Base-by-base conservation (phyloP, 2,113 vertebrate species). In the Pygoscelis antarcticus region DNA sequence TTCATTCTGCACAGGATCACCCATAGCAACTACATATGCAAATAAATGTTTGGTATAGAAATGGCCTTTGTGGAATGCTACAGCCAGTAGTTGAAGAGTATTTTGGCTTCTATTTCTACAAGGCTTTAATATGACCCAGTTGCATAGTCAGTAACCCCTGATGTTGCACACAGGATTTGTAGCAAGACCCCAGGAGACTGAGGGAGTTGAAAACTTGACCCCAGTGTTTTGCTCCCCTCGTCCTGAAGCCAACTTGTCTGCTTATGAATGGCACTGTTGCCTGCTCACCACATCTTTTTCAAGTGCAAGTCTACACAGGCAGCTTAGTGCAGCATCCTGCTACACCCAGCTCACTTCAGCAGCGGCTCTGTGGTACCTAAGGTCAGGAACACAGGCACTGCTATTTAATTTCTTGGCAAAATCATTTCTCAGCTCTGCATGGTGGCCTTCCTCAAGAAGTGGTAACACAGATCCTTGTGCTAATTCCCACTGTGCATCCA, bases 91-190 rank as follows among this genome's bases (percentile, higher is more conserved):
- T 49, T 42, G 40, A 66, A 51, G 36, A 14, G 22, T n/a, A 13
- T 68, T 78, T 62, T 34, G 27, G 11, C 13, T 77, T 51, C 0
- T 6, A 3, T 55, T 90, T 61, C 82, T 69, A 7, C 0, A 4
- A 44, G 49, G 13, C 7, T 93, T 77, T 46, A 23, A 10, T 7
- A 32, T 0, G 1, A 19, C 16, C 16, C 3, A 0, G 12, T 18
- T 65, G 40, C 49, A 7, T 4, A 21, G 18, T 26, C 26, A 13
- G n/a, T 42, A 66, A 27, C 18, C 25, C 36, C 42, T 16, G 75
- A 46, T 1, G 0, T 13, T 18, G 30, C 30, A 18, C 22, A 9
- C 13, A 9, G 38, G 49, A 8, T 36, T 65, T 69, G 38, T 46
- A 64, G 57, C n/a, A 27, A 54, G 34, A 57, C 51, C 30, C 26